Conservation (phyloP, 2,797 vertebrate species). For the Macropus fuliginosus region DNA sequence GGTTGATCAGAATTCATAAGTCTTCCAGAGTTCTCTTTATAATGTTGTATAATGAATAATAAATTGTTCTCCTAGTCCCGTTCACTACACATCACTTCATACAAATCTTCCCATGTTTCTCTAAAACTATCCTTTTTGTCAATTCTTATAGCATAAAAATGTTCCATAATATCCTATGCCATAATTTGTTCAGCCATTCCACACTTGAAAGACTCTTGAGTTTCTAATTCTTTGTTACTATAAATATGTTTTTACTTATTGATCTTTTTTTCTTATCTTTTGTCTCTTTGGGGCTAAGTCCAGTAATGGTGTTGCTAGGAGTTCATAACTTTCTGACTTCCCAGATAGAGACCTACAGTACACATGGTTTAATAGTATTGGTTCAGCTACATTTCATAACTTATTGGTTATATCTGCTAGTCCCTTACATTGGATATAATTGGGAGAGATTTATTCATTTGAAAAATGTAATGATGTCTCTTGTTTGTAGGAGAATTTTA, state of each 20-base stretch:
- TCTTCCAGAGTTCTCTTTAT: not conserved
- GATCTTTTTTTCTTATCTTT: not conserved
- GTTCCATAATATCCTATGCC: not conserved
- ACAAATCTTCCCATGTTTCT: not conserved
- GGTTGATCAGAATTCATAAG: not conserved
- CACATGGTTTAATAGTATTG: not conserved
- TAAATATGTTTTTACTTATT: not conserved
- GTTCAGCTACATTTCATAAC: not conserved
- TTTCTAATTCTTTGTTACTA: not conserved
- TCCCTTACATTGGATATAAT: not conserved
- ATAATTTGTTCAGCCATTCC: not conserved
- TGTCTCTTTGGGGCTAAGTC: not conserved
- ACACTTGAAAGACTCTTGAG: not conserved
- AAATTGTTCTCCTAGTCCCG: not conserved
- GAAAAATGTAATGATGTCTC: slow-evolving; percentile 20
- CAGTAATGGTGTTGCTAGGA: not conserved
- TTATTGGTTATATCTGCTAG: too few species aligned
- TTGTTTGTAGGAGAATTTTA: slow-evolving; percentile 95
- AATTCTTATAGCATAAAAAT: not conserved
- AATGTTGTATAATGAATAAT: not conserved
- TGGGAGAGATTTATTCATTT: not conserved
- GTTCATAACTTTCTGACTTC: not conserved
- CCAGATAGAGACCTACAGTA: not conserved
- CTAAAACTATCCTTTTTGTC: not conserved
- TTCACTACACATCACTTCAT: not conserved